phyloP scores from a whole-genome alignment of 2,888 invertebrate species.

The Tethea ocularis region DNA sequence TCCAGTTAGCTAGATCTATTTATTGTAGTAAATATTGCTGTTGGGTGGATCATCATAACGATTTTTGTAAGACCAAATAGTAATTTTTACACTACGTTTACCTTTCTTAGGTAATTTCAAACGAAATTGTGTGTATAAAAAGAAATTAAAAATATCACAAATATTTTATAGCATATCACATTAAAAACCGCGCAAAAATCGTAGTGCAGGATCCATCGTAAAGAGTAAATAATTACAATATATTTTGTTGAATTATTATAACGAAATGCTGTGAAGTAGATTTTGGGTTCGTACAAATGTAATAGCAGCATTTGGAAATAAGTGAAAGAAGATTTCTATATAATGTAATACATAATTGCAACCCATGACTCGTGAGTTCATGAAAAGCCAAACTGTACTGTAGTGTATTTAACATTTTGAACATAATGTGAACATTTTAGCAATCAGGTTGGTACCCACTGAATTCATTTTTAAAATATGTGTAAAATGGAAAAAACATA shows the following conservation, averaged over 20 bases:
- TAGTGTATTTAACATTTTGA: conserved; percentile 69
- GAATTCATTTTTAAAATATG: conserved; percentile 79
- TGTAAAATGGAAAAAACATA: conserved; percentile 80
- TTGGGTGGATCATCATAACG: conserved; percentile 70
- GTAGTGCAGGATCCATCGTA: conserved; percentile 66
- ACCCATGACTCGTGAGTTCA: conserved; percentile 65
- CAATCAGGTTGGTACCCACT: conserved; percentile 74
- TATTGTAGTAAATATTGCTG: conserved; percentile 77
- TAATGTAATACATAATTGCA: conserved; percentile 54
- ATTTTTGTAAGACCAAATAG: conserved; percentile 80
- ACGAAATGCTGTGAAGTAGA: conserved; percentile 73
- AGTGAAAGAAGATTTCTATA: conserved; percentile 76
- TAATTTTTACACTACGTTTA: conserved; percentile 78
- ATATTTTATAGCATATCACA: conserved; percentile 80
- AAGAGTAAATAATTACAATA: conserved; percentile 67
- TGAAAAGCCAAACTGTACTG: conserved; percentile 76
- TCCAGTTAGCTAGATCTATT: conserved; percentile 83
- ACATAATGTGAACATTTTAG: conserved; percentile 74
- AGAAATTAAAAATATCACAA: conserved; percentile 73
- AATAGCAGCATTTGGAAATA: conserved; percentile 80
- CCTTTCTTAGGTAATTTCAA: conserved; percentile 71
- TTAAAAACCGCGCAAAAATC: conserved; percentile 61
- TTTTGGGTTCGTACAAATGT: conserved; percentile 73
- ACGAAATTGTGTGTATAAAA: conserved; percentile 71
- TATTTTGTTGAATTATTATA: conserved; percentile 78